Percentiles rank a stretch among this genome's conserved stretches.
Conservation (phyloP, 1,140 invertebrate species). For the Brachystomella parvula region DNA sequence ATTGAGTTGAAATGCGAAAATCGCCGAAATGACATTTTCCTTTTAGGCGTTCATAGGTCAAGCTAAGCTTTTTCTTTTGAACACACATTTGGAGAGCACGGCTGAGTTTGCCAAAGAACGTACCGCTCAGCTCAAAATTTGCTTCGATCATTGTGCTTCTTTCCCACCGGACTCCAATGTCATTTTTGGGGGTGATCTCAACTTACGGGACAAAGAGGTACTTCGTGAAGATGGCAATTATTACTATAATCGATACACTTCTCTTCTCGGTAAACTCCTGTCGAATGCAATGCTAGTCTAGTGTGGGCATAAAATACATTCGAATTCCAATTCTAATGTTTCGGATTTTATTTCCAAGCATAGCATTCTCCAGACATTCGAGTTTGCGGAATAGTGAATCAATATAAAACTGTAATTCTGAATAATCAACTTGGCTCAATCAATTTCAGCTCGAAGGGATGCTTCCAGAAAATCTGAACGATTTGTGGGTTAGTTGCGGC, state of each 20-base stretch:
- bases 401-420: too few species aligned
- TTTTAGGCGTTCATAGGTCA: conserved; percentile 47
- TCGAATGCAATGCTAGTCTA: too few species aligned
- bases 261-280: too few species aligned
- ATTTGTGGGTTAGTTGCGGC: conserved; percentile 53
- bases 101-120: conserved; percentile 45
- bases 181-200: conserved; percentile 55
- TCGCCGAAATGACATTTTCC: not conserved
- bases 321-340: too few species aligned
- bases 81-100: conserved; percentile 55
- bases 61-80: conserved; percentile 47
- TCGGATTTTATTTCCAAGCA: too few species aligned
- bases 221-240: too few species aligned
- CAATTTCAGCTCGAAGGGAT: conserved; percentile 43
- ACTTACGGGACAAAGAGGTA: conserved; percentile 55
- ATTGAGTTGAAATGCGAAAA: not conserved
- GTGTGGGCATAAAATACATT: too few species aligned
- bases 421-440: too few species aligned
- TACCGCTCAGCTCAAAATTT: conserved; percentile 45
- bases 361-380: too few species aligned
- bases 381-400: too few species aligned
- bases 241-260: too few species aligned
- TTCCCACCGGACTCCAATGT: conserved; percentile 43
- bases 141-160: conserved; percentile 43
- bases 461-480: conserved; percentile 46